A percentile compares a stretch with the other conserved stretches of the same genome.
Conservation (phyloP, 2,113 vertebrate species). For the Larimichthys polyactis region DNA sequence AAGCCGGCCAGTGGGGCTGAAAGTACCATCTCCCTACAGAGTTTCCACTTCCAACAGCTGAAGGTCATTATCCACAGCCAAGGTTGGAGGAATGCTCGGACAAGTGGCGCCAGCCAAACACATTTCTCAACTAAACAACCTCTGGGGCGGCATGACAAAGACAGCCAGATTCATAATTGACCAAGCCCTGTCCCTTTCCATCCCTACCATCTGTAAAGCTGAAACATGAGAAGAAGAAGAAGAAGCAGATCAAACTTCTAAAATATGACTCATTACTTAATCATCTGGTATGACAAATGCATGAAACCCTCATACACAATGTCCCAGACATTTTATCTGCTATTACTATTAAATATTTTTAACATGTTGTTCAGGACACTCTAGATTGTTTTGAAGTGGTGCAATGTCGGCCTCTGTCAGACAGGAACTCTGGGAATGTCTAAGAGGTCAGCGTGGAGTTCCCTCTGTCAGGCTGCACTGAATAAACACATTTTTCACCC, state of each 20-base stretch:
- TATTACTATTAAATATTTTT: neutral
- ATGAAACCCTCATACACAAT: conserved; percentile 19
- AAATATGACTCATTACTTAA: neutral
- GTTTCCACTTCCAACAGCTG: conserved; percentile 83
- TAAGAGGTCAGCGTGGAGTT: conserved; percentile 51
- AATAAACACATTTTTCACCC: conserved; percentile 52
- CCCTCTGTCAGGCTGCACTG: conserved; percentile 21
- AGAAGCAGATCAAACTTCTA: neutral
- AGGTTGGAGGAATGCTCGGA: conserved; percentile 65
- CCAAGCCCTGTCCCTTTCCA: conserved; percentile 26
- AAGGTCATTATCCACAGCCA: conserved; percentile 75
- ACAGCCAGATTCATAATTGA: conserved; percentile 52
- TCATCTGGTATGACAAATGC: neutral
- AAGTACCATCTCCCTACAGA: conserved; percentile 69
- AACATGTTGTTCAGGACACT: conserved; percentile 1
- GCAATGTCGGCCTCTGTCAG: conserved; percentile 26
- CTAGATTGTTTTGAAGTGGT: conserved; percentile 23
- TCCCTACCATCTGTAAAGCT: conserved; percentile 6
- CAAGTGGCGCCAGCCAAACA: conserved; percentile 70
- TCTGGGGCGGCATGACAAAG: conserved; percentile 44
- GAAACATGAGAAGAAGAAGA: neutral
- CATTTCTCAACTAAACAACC: conserved; percentile 59
- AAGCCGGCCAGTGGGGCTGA: conserved; percentile 64
- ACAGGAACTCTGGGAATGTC: conserved; percentile 58
- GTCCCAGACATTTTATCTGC: neutral